Evolutionary conservation across 2,797 vertebrate genomes (phyloP).

Genomic region (Paedocypris micromegethes): DNA sequence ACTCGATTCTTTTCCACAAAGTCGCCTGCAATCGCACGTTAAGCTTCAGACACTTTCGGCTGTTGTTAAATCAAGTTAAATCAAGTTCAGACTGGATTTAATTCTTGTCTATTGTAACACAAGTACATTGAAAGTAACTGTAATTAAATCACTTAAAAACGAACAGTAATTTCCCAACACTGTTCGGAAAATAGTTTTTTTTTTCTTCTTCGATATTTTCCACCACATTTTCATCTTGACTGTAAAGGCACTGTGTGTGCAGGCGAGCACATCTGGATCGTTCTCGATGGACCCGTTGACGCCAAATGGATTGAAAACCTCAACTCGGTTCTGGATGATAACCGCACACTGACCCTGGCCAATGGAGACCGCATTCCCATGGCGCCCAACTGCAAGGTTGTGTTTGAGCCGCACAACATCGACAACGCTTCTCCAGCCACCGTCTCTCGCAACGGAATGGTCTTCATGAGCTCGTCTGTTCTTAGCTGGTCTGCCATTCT

Average conservation of each 20-base stretch:
- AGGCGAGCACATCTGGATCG: slow-evolving; percentile 97
- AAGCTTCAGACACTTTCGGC: too few relatives aligned
- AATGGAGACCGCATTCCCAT: slow-evolving; percentile 96
- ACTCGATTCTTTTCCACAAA: too few relatives aligned
- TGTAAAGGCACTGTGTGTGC: slow-evolving; percentile 12
- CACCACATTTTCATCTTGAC: background rate
- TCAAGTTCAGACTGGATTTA: too few relatives aligned
- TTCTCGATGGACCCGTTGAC: slow-evolving; percentile 94
- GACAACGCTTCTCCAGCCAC: slow-evolving; percentile 97
- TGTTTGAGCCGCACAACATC: slow-evolving; percentile 95
- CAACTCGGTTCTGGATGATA: slow-evolving; percentile 96
- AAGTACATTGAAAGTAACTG: too few relatives aligned
- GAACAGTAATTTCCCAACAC: too few relatives aligned
- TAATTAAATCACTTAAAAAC: too few relatives aligned
- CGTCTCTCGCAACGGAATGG: slow-evolving; percentile 96
- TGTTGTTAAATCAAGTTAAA: too few relatives aligned
- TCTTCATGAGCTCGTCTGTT: slow-evolving; percentile 96
- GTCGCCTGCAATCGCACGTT: too few relatives aligned
- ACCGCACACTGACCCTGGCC: slow-evolving; percentile 89
- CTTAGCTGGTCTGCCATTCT: slow-evolving; percentile 90
- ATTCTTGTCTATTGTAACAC: too few relatives aligned
- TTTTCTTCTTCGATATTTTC: background rate
- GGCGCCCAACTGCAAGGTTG: slow-evolving; percentile 92
- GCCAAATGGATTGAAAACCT: slow-evolving; percentile 99
- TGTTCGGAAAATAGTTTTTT: background rate